Conservation (phyloP, 2,888 invertebrate species). For the Orthosia gothica region DNA sequence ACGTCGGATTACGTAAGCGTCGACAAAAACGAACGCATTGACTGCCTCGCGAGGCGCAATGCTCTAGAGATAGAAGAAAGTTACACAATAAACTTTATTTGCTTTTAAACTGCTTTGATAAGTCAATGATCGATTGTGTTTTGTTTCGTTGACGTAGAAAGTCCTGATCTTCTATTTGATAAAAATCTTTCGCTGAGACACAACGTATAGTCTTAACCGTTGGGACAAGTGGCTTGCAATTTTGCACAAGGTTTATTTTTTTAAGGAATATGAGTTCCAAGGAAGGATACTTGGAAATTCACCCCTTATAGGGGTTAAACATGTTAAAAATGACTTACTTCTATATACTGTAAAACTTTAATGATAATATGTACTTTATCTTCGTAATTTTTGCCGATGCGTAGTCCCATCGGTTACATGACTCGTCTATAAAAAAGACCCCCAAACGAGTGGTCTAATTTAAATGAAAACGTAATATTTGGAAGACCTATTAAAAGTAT, state of each 20-base stretch:
- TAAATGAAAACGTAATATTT: not conserved
- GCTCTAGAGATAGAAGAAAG: conserved; percentile 57
- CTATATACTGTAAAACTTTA: no score
- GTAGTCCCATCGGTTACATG: no score
- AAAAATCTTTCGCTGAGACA: no score
- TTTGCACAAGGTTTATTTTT: not conserved
- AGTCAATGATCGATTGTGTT: conserved; percentile 59
- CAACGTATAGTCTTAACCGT: not conserved
- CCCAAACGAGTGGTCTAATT: conserved; percentile 13
- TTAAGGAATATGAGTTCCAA: no score
- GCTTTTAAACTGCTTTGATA: conserved; percentile 62
- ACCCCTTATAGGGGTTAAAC: no score
- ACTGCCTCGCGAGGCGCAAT: conserved; percentile 19
- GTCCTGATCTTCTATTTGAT: conserved; percentile 14
- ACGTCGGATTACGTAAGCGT: conserved; percentile 67
- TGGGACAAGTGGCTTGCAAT: not conserved
- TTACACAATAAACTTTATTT: conserved; percentile 66
- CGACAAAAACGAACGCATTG: conserved; percentile 58
- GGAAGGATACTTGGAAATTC: no score
- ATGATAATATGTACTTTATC: no score
- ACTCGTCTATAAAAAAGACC: not conserved
- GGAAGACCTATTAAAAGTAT: not conserved
- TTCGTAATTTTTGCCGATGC: no score
- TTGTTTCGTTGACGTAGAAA: conserved; percentile 54
- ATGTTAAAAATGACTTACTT: no score